Evolutionary conservation across 1,140 invertebrate genomes (phyloP), one percentile per base, ranked within the genome.

Genomic region (Hyphantria cunea): DNA sequence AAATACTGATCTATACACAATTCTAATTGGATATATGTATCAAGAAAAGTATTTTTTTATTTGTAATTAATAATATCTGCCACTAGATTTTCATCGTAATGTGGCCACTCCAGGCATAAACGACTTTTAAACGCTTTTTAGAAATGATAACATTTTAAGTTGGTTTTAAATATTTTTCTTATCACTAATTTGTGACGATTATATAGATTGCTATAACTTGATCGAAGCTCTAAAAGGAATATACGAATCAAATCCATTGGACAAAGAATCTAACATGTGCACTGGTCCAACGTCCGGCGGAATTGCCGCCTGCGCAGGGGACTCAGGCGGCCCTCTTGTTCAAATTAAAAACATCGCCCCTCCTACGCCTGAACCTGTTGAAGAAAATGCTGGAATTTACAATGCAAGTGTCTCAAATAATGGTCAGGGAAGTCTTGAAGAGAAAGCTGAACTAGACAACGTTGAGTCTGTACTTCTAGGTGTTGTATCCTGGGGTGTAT

Each of bases 401-500:
- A 47, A 62, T 25, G 33, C 13, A 25, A 32, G 10, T 50, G 13
- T 33, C n/a, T 6, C 17, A n/a, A 14, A 50, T 59, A 45, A 33
- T 14, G 14, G 25, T 31, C n/a, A 37, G 53, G 25, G 47, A 53
- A 37, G 31, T 31, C 12, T 7, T 25, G 13, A 31, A 53, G 10
- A 34, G 49, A 33, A 51, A 59, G 34, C n/a, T 11, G 34, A 56
- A 7, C 33, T 31, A 10, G 41, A 70, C 12, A 41, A 14, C 41
- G n/a, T 39, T n/a, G 53, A 68, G 15, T 76, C 76, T 32, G 71
- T 85, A 11, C 44, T 92, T 61, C 74, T 96, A 58, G 96, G 96
- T 14, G 84, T 96, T n/a, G 95, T 96, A 0, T 96, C 95, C 0
- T 96, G 95, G 94, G 95, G 95, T 10, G 85, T 93, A 32, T 91